phyloP scores from a whole-genome alignment of 2,888 invertebrate genomes.

The Drosophila incognita region DNA sequence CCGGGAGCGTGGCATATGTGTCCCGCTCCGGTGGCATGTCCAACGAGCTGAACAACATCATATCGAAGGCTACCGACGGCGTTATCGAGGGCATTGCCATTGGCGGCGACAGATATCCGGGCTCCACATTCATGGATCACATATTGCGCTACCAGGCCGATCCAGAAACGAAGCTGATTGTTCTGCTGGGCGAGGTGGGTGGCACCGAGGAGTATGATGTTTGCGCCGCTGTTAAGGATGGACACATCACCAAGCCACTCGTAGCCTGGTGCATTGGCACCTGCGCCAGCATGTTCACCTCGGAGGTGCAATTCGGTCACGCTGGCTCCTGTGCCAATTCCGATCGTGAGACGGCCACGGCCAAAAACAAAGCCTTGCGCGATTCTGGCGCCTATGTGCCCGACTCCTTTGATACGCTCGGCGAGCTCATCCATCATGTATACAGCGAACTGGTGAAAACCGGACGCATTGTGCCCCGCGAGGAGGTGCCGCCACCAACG shows the following conservation, averaged over 20 bases:
- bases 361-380: slow-evolving; percentile 94
- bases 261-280: slow-evolving; percentile 99
- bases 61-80: slow-evolving; percentile 98
- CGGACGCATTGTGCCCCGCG: slow-evolving; percentile 93
- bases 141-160: slow-evolving; percentile 93
- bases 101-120: slow-evolving; percentile 98
- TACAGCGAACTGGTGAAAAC: slow-evolving; percentile 91
- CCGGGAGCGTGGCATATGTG: slow-evolving; percentile 99
- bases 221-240: slow-evolving; percentile 92
- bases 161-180: slow-evolving; percentile 95
- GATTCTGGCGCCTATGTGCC: slow-evolving; percentile 96
- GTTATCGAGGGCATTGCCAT: slow-evolving; percentile 99
- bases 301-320: slow-evolving; percentile 99
- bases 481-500: slow-evolving; percentile 98
- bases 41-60: slow-evolving; percentile 99
- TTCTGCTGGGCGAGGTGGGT: slow-evolving; percentile 98
- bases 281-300: slow-evolving; percentile 93
- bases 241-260: slow-evolving; percentile 95
- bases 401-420: slow-evolving; percentile 94
- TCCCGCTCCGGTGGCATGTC: slow-evolving; percentile 99
- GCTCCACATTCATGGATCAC: slow-evolving; percentile 99
- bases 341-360: slow-evolving; percentile 95
- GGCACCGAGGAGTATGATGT: slow-evolving; percentile 99
- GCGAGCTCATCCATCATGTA: slow-evolving; percentile 91
- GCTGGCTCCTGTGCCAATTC: slow-evolving; percentile 99